Evolutionary conservation across 2,888 invertebrate species (phyloP).

Genomic region (Torymus tubicola): DNA sequence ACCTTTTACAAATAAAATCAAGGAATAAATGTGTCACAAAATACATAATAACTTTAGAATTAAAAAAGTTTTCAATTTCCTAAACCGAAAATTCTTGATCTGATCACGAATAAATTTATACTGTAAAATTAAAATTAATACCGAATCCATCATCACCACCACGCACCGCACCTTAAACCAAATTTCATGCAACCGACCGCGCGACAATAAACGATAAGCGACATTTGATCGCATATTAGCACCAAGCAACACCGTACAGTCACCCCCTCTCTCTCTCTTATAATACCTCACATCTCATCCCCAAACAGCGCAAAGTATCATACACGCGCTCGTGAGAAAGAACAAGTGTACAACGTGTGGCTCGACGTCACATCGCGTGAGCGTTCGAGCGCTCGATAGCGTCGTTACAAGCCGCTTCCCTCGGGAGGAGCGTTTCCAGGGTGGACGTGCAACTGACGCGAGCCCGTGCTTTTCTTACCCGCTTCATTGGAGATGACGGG

Average conservation of each 20-base stretch:
- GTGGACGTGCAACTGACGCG: slow-evolving; percentile 70
- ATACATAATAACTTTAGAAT: no score
- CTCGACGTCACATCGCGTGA: slow-evolving; percentile 66
- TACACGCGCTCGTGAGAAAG: not conserved
- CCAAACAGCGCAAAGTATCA: slow-evolving; percentile 28
- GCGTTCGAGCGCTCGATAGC: slow-evolving; percentile 62
- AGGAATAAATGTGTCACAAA: no score
- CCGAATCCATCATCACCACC: no score
- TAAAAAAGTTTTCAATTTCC: no score
- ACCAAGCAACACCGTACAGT: no score
- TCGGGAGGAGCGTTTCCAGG: slow-evolving; percentile 70
- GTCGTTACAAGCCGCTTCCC: slow-evolving; percentile 65
- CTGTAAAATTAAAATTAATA: no score
- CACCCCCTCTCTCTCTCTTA: no score
- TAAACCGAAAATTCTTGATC: no score
- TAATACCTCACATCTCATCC: no score
- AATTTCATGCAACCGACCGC: slow-evolving; percentile 2
- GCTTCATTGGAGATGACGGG: slow-evolving; percentile 73
- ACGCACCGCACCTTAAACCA: no score
- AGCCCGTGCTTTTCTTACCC: slow-evolving; percentile 55
- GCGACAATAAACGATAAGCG: slow-evolving; percentile 44
- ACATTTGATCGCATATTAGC: slow-evolving; percentile 64
- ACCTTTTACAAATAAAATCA: no score
- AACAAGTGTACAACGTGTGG: slow-evolving; percentile 1
- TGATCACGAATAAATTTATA: no score